Evolutionary conservation across 2,888 invertebrate genomes (phyloP).

Genomic region (Metellina segmentata): DNA sequence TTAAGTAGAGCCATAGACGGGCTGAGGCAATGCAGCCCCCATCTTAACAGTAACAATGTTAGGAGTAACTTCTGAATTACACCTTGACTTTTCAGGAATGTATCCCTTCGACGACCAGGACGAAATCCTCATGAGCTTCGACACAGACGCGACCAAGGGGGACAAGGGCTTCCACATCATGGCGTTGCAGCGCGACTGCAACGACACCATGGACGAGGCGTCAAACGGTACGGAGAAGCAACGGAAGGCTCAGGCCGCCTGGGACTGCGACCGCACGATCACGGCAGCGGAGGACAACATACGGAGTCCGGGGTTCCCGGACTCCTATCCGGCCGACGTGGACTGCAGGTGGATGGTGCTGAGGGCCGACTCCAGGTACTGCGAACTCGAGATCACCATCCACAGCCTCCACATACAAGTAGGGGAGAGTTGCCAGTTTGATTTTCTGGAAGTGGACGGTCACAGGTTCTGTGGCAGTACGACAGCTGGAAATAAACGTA

Average conservation of each 20-base stretch:
- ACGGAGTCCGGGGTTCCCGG: slow-evolving; percentile 76
- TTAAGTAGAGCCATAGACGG: too few species aligned
- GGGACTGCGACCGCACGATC: slow-evolving; percentile 75
- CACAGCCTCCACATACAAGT: slow-evolving; percentile 77
- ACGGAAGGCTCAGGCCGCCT: slow-evolving; percentile 28
- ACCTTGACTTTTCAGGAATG: slow-evolving; percentile 34
- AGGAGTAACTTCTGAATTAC: too few species aligned
- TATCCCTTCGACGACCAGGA: slow-evolving; percentile 59
- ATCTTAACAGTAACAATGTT: too few species aligned
- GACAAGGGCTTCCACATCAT: slow-evolving; percentile 65
- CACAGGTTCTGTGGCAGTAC: slow-evolving; percentile 77
- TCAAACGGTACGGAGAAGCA: slow-evolving; percentile 22
- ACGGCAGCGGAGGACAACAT: slow-evolving; percentile 68
- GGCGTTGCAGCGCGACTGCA: slow-evolving; percentile 48
- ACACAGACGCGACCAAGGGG: slow-evolving; percentile 37
- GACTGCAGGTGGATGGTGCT: slow-evolving; percentile 77
- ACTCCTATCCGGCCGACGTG: slow-evolving; percentile 69
- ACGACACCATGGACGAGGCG: background rate
- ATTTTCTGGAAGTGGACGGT: slow-evolving; percentile 77
- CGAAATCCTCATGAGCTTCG: slow-evolving; percentile 51
- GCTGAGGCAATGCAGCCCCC: too few species aligned
- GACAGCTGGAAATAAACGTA: slow-evolving; percentile 77
- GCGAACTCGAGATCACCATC: slow-evolving; percentile 77
- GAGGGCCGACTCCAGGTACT: slow-evolving; percentile 65
- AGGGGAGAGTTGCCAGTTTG: slow-evolving; percentile 76